Percentiles rank a stretch among this genome's conserved stretches.
phyloP scores from a whole-genome alignment of 2,113 vertebrate genomes.

The Callipepla californica region DNA sequence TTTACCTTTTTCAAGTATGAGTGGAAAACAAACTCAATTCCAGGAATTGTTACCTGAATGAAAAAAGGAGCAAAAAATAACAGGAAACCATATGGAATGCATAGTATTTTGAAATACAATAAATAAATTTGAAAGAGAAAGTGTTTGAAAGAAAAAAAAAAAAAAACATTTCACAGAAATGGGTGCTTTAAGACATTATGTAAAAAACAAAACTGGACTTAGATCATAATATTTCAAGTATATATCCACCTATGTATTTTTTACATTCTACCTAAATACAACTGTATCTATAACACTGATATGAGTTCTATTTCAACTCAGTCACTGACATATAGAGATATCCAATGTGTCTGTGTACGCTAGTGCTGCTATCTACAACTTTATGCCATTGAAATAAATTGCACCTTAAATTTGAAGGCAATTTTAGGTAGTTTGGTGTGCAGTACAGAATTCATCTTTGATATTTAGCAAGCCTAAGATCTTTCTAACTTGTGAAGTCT shows the following conservation, averaged over 20 bases:
- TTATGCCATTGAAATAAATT: constrained; percentile 81
- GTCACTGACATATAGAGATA: background rate
- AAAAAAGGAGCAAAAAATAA: background rate
- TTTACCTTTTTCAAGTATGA: background rate
- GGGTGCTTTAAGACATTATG: background rate
- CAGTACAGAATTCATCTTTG: constrained; percentile 73
- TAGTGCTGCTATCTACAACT: constrained; percentile 69
- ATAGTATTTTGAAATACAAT: background rate
- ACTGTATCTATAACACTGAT: background rate
- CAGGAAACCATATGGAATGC: background rate
- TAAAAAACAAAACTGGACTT: background rate
- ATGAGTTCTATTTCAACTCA: constrained; percentile 17
- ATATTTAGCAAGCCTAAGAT: constrained; percentile 77
- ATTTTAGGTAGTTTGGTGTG: constrained; percentile 81
- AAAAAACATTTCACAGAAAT: background rate
- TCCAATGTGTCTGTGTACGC: constrained; percentile 21
- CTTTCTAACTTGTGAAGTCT: constrained; percentile 79
- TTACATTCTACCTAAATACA: background rate
- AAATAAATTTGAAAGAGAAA: background rate
- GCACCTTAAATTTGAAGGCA: constrained; percentile 80
- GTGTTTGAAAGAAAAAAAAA: background rate
- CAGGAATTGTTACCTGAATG: background rate
- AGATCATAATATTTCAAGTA: background rate
- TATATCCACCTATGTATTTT: background rate
- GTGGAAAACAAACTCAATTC: background rate